Percentiles rank a stretch among this genome's conserved stretches.
Evolutionary conservation across 35 echinoderm and acorn worm genomes (phyloP).

Genomic region (Diadema setosum): DNA sequence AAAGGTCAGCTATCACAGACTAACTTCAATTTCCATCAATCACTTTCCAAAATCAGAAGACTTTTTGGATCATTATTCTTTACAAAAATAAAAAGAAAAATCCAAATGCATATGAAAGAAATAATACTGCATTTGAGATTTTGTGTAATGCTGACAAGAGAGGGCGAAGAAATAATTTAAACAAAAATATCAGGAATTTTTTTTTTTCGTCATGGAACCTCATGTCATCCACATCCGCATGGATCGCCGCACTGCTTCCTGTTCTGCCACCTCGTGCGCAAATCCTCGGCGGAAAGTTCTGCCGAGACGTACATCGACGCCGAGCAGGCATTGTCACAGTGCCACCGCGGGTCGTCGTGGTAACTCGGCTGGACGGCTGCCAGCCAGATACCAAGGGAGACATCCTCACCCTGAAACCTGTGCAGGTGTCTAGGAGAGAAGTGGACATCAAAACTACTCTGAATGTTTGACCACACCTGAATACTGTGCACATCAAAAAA

Average conservation of each 20-base stretch:
- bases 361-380: conserved; percentile 75
- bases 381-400: conserved; percentile 89
- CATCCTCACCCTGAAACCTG: conserved; percentile 91
- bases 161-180: not conserved
- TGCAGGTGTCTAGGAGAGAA: conserved; percentile 61
- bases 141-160: not conserved
- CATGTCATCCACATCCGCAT: conserved; percentile 39
- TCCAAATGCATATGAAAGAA: not conserved
- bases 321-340: conserved; percentile 67
- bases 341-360: conserved; percentile 60
- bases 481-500: no score
- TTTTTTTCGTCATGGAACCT: not conserved
- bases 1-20: no score
- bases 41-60: no score
- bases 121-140: not conserved
- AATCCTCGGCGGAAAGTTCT: conserved; percentile 61
- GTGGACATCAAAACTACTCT: no score
- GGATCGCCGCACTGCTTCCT: conserved; percentile 62
- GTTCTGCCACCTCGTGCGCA: conserved; percentile 65
- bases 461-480: no score
- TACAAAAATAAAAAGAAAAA: no score
- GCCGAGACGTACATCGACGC: conserved; percentile 63
- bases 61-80: no score
- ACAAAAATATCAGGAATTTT: not conserved
- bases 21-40: no score